phyloP scores from a whole-genome alignment of 2,888 invertebrate species.

The Macrophya alboannulata region DNA sequence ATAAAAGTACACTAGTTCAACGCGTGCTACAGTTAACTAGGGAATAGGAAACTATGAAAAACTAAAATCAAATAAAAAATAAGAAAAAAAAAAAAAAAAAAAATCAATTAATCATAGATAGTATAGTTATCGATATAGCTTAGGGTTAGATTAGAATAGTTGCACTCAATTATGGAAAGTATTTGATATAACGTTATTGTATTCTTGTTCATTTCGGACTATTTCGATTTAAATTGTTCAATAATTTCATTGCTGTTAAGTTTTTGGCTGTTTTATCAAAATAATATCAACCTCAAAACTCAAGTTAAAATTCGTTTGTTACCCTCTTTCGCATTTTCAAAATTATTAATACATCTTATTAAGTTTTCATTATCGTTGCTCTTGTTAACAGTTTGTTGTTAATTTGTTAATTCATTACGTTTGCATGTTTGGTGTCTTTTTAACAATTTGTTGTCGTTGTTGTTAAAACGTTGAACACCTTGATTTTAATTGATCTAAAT shows the following conservation, averaged over 20 bases:
- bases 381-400: conserved; percentile 57
- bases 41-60: conserved; percentile 14
- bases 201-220: conserved; percentile 8
- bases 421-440: conserved; percentile 38
- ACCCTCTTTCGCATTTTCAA: conserved; percentile 24
- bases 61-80: conserved; percentile 1
- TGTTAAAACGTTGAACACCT: conserved; percentile 40
- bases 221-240: conserved; percentile 14
- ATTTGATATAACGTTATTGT: conserved; percentile 44
- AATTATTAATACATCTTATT: conserved; percentile 28
- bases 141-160: conserved; percentile 7
- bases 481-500: conserved; percentile 3
- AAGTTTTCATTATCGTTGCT: conserved; percentile 54
- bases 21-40: conserved; percentile 52
- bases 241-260: conserved; percentile 1
- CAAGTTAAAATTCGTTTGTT: neutral
- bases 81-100: neutral
- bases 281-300: neutral
- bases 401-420: conserved; percentile 52
- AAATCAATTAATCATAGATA: neutral
- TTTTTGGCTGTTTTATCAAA: conserved; percentile 17
- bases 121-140: neutral
- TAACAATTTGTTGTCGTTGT: conserved; percentile 50
- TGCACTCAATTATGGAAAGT: conserved; percentile 50
- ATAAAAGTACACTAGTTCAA: conserved; percentile 38